Base-by-base conservation (phyloP, 2,797 vertebrate genomes). In the Pyrrhura leucotis region DNA sequence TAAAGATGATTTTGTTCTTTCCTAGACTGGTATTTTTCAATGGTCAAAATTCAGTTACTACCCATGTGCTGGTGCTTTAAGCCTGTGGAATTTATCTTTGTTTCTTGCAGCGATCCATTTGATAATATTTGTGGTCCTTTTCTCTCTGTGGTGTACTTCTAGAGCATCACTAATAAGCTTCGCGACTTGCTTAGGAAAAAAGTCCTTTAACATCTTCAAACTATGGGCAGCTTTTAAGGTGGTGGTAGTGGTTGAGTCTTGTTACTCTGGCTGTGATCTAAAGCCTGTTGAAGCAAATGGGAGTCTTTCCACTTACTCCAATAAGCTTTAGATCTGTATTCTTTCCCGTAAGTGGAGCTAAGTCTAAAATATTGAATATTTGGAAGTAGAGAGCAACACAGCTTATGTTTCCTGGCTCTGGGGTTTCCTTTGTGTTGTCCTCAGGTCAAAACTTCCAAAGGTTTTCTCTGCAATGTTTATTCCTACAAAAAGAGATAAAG, bases 401-500 rank as follows among this genome's bases (percentile, higher is more conserved):
- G 65, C 71, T 93, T 95, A 33, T 33, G 23, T 62, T 90, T 90
- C 56, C 84, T 96, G 74, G 79, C 79, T 88, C 73, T 87, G 63
- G 54, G 77, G 40, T 85, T 92, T 93, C 83, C 62, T 95, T 95
- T 90, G 50, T 74, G 83, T 71, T 93, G 76, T 96, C 39, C 74
- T 91, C 72, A 88, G 87, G 85, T 97, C 95, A 95, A 96, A 95
- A 95, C 45, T 89, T 95, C 96, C 77, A 89, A 23, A 96, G 95
- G 97, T 91, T 96, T 91, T 86, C 77, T 95, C 73, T 83, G 31
- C 94, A 84, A 58, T 95, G 84, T 97, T 96, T 97, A 93, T 97
- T 97, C 96, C 90, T 83, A 87, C 85, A 88, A 96, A 94, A 95
- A 72, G 63, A 97, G 97, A 97, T 98, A 97, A 97, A 91, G 73